Percentiles rank a stretch among this genome's conserved stretches.
Evolutionary conservation across 1,140 invertebrate genomes (phyloP).

Genomic region (Drosophila serrata): DNA sequence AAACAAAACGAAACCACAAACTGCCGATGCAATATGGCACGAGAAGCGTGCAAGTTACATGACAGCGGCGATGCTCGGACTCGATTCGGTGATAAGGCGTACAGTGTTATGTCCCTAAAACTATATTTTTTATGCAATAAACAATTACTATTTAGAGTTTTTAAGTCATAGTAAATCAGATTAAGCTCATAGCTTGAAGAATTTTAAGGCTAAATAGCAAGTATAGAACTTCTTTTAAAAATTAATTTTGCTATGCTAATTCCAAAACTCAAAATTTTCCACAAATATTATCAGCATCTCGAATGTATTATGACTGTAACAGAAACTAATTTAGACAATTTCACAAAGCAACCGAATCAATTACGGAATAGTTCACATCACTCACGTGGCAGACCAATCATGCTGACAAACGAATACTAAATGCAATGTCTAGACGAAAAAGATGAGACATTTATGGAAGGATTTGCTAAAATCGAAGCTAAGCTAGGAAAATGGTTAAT

Average conservation of each 20-base stretch:
- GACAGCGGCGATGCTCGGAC: constrained; percentile 29
- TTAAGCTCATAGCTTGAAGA: neutral
- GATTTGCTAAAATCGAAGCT: constrained; percentile 21
- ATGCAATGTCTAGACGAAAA: constrained; percentile 24
- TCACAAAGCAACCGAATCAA: constrained; percentile 33
- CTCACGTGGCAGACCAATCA: constrained; percentile 78
- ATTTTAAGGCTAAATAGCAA: neutral
- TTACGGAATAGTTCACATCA: constrained; percentile 44
- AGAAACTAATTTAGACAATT: constrained; percentile 46
- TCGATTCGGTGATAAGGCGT: constrained; percentile 42
- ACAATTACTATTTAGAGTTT: too few species aligned
- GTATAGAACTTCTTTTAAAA: too few species aligned
- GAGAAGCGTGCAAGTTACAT: constrained; percentile 51
- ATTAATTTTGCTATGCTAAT: too few species aligned
- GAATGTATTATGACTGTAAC: constrained; percentile 6
- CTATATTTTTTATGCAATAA: neutral
- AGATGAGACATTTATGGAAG: constrained; percentile 33
- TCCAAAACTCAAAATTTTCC: neutral
- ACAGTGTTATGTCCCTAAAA: constrained; percentile 1
- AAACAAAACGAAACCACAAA: constrained; percentile 40
- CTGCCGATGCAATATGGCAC: constrained; percentile 54
- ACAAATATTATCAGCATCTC: neutral
- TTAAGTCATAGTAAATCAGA: neutral
- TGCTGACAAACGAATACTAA: constrained; percentile 51
- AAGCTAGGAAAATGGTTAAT: constrained; percentile 9